Conservation (phyloP, 2,113 vertebrate species). For the Heloderma charlesbogerti region DNA sequence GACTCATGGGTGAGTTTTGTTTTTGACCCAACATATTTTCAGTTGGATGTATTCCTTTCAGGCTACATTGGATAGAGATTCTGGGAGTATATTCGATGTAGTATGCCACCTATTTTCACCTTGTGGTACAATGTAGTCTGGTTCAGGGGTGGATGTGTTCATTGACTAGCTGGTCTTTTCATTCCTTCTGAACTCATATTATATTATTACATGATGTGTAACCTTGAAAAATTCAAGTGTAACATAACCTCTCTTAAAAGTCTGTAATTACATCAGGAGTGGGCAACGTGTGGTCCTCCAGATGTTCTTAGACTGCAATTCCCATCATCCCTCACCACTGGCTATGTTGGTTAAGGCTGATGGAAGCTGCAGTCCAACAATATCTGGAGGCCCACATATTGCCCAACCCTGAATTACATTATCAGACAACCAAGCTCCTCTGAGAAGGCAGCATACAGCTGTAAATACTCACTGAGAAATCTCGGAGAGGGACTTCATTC, state of each 20-base stretch:
- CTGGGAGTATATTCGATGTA: not conserved
- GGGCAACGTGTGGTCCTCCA: too few relatives aligned
- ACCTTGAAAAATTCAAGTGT: not conserved
- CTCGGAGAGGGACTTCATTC: slow-evolving; percentile 38
- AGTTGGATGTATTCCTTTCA: not conserved
- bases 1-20: not conserved
- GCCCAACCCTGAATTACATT: not conserved
- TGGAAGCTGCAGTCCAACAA: too few relatives aligned
- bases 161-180: not conserved
- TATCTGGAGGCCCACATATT: too few relatives aligned
- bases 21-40: not conserved
- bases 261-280: too few relatives aligned
- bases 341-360: too few relatives aligned
- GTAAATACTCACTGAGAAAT: slow-evolving; percentile 52
- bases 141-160: not conserved
- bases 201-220: not conserved
- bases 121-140: not conserved
- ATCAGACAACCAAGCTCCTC: slow-evolving; percentile 46
- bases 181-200: not conserved
- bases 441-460: slow-evolving; percentile 43
- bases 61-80: not conserved
- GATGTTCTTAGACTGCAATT: too few relatives aligned
- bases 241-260: not conserved
- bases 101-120: not conserved
- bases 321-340: too few relatives aligned